Conservation (phyloP, 2,797 vertebrate genomes). For the Neosilurus hyrtlii region DNA sequence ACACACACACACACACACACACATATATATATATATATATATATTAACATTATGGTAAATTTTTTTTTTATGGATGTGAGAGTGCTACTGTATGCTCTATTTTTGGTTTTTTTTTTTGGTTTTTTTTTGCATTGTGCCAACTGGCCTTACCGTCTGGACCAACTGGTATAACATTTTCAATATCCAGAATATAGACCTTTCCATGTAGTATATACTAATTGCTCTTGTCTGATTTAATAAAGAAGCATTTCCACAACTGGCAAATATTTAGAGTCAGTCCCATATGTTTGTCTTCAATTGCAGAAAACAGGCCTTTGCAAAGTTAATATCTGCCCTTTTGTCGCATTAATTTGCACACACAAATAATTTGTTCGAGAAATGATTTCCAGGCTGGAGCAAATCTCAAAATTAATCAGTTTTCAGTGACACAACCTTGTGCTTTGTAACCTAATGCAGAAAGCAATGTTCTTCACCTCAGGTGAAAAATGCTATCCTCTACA, state of each 20-base stretch:
- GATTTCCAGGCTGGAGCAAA: neutral
- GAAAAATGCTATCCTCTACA: neutral
- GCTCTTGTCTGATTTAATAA: too few species aligned
- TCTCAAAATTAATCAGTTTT: neutral
- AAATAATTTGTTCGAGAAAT: neutral
- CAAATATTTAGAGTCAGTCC: neutral
- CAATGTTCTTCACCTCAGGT: neutral
- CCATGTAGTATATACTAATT: too few species aligned
- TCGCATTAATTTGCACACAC: neutral
- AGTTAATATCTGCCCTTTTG: neutral
- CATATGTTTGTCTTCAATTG: neutral
- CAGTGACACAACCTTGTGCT: neutral
- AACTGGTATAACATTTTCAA: neutral
- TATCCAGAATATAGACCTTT: too few species aligned
- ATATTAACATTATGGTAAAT: too few species aligned
- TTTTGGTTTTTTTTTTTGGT: too few species aligned
- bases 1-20: too few species aligned
- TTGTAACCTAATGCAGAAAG: neutral
- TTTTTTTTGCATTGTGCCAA: too few species aligned
- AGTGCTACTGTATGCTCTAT: too few species aligned
- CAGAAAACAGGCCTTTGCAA: neutral
- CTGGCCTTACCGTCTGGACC: slow-evolving; percentile 19
- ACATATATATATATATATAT: too few species aligned
- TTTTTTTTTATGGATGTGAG: too few species aligned
- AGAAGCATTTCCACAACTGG: neutral